These are phyloP conservation scores for Archips xylosteana DNA, from an alignment of 2,888 invertebrate genomes.

Conservation along the genomic window DNA sequence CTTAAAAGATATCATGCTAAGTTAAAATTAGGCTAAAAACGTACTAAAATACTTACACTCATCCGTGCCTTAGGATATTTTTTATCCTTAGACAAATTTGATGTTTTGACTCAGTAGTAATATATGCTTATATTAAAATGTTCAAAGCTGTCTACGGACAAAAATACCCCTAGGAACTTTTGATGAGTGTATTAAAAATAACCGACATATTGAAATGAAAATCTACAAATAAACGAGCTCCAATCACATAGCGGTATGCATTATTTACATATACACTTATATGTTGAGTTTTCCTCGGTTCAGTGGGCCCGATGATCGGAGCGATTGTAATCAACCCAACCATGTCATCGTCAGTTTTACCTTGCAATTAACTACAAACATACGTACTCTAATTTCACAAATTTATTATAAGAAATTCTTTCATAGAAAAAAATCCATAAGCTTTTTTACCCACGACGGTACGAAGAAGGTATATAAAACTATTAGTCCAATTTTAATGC, in stretches of 20 bases:
- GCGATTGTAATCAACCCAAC: constrained; percentile 50
- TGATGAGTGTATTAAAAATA: not conserved
- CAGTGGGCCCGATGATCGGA: constrained; percentile 39
- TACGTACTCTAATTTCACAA: too few species aligned
- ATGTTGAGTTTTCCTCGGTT: constrained; percentile 32
- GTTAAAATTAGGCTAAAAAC: not conserved
- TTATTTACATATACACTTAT: constrained; percentile 6
- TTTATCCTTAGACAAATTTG: too few species aligned
- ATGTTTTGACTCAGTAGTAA: too few species aligned
- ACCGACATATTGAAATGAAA: not conserved
- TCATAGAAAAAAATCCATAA: too few species aligned
- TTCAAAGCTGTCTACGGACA: too few species aligned
- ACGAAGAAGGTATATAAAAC: too few species aligned
- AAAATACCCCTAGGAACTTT: too few species aligned
- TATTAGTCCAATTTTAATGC: too few species aligned
- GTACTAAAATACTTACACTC: not conserved
- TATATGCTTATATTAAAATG: too few species aligned
- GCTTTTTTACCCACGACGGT: too few species aligned
- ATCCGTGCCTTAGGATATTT: too few species aligned
- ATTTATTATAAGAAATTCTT: too few species aligned
- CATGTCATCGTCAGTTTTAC: constrained; percentile 36
- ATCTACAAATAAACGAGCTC: constrained; percentile 7
- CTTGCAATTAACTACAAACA: constrained; percentile 18
- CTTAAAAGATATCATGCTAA: not conserved
- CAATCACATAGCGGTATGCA: not conserved